Conservation (phyloP, 2,888 invertebrate genomes). For the Quadriops clusia region DNA sequence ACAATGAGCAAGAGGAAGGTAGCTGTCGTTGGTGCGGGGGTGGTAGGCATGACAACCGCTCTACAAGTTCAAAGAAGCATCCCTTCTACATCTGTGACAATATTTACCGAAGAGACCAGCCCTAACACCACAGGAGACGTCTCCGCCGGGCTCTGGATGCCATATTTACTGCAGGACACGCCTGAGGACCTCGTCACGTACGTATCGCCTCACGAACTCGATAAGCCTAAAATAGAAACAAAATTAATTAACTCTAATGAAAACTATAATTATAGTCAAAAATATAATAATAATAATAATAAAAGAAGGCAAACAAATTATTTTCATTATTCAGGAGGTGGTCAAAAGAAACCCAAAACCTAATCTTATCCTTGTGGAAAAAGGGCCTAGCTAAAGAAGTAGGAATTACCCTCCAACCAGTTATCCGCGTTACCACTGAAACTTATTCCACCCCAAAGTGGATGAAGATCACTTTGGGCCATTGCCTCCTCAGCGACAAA, state of each 20-base stretch:
- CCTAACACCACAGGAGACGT: slow-evolving; percentile 68
- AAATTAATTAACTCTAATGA: not conserved
- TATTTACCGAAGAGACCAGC: slow-evolving; percentile 51
- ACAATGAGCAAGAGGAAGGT: too few species aligned
- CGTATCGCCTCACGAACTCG: too few species aligned
- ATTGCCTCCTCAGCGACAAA: slow-evolving; percentile 24
- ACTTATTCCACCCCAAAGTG: slow-evolving; percentile 28
- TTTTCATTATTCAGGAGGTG: slow-evolving; percentile 44
- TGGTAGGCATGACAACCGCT: slow-evolving; percentile 60
- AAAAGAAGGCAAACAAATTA: slow-evolving; percentile 3
- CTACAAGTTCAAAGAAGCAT: slow-evolving; percentile 51
- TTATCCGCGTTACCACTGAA: slow-evolving; percentile 30
- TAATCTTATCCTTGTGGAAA: slow-evolving; percentile 47
- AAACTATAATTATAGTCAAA: too few species aligned
- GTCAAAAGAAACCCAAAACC: slow-evolving; percentile 49
- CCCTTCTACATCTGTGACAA: slow-evolving; percentile 42
- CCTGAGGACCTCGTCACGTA: slow-evolving; percentile 44
- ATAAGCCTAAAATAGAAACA: not conserved
- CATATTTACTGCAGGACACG: slow-evolving; percentile 50
- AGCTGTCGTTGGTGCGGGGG: slow-evolving; percentile 65
- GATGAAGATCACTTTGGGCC: slow-evolving; percentile 38
- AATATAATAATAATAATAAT: too few species aligned
- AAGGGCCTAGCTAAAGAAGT: slow-evolving; percentile 40
- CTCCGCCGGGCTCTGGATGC: slow-evolving; percentile 65
- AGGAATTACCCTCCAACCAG: slow-evolving; percentile 40